These are phyloP conservation scores for Scaptomyza cyrtandrae DNA, from an alignment of 2,888 invertebrate genomes.

Conservation along the genomic window DNA sequence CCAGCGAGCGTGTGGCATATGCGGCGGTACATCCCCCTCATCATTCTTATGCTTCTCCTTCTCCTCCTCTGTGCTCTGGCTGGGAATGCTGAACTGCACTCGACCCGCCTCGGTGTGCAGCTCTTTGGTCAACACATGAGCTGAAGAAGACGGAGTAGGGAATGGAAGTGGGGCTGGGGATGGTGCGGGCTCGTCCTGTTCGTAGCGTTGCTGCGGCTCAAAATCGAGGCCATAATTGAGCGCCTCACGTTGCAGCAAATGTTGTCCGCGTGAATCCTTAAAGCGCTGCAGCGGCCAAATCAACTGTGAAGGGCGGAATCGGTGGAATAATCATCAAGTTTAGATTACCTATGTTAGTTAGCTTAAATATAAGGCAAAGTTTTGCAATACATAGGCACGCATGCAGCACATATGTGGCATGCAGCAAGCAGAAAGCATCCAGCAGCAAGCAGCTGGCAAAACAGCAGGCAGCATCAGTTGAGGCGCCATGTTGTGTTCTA, in stretches of 20 bases:
- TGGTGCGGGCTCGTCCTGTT: constrained; percentile 82
- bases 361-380: constrained; percentile 21
- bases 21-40: constrained; percentile 51
- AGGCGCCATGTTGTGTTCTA: constrained; percentile 35
- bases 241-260: constrained; percentile 86
- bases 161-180: neutral
- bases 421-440: constrained; percentile 27
- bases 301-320: constrained; percentile 85
- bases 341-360: constrained; percentile 28
- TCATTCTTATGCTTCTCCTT: neutral
- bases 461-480: constrained; percentile 18
- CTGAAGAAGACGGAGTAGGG: constrained; percentile 37
- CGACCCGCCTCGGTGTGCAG: constrained; percentile 54
- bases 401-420: constrained; percentile 16
- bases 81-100: constrained; percentile 25
- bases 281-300: constrained; percentile 93
- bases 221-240: constrained; percentile 84
- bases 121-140: constrained; percentile 55
- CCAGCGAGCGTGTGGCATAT: constrained; percentile 80
- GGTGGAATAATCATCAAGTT: constrained; percentile 33
- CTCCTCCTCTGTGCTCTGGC: neutral
- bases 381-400: constrained; percentile 15
- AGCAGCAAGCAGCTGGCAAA: constrained; percentile 4
- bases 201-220: constrained; percentile 77
- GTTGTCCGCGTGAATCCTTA: constrained; percentile 89